Conservation (phyloP, 2,797 vertebrate species). For the Rhyacichthys aspro region DNA sequence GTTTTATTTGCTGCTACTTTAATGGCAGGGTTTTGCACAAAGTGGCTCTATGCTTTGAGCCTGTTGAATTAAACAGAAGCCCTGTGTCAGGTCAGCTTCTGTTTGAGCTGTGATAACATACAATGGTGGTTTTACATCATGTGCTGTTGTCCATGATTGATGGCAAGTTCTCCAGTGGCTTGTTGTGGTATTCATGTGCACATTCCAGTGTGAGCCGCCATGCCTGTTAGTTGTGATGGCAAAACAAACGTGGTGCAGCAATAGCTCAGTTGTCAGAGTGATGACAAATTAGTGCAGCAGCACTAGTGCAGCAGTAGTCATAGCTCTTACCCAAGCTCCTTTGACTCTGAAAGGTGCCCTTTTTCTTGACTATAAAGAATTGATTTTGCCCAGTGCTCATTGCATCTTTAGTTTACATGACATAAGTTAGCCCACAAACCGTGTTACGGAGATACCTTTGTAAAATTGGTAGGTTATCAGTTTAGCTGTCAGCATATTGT, state of each 20-base stretch:
- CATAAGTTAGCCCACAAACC: conserved; percentile 27
- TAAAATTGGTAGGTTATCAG: background rate
- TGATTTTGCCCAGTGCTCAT: conserved; percentile 60
- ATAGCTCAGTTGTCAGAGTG: conserved; percentile 79
- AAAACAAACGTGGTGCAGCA: conserved; percentile 77
- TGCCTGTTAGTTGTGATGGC: conserved; percentile 69
- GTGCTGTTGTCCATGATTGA: conserved; percentile 57
- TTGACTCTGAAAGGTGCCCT: conserved; percentile 69
- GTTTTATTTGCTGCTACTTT: conserved; percentile 5
- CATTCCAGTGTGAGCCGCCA: conserved; percentile 49
- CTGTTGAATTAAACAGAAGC: conserved; percentile 32
- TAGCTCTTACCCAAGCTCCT: conserved; percentile 62
- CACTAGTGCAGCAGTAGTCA: conserved; percentile 48
- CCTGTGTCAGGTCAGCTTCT: conserved; percentile 29
- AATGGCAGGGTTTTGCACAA: conserved; percentile 1
- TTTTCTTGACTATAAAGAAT: conserved; percentile 64
- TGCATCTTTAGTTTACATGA: conserved; percentile 43
- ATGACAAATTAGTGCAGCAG: conserved; percentile 79
- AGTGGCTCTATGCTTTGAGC: conserved; percentile 12
- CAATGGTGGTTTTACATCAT: conserved; percentile 39
- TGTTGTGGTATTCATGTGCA: conserved; percentile 45
- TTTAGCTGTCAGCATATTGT: background rate
- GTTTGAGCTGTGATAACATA: conserved; percentile 27
- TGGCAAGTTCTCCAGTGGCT: conserved; percentile 39
- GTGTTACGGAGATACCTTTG: conserved; percentile 17